Percentiles rank a stretch among this genome's conserved stretches.
These are phyloP conservation scores for Sinelater perroti DNA, from an alignment of 2,888 invertebrate species.

Conservation along the genomic window DNA sequence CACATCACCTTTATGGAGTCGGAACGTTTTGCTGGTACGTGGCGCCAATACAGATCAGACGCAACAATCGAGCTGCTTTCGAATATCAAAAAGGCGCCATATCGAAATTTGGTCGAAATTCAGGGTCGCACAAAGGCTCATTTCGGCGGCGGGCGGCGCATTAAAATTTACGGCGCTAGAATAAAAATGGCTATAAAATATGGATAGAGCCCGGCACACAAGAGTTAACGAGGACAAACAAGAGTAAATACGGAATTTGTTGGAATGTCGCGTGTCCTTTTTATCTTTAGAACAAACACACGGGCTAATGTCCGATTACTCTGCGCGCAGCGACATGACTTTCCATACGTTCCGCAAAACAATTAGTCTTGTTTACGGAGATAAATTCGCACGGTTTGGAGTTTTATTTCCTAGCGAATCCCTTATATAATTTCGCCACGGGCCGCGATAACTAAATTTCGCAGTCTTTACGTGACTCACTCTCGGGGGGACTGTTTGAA, in stretches of 20 bases:
- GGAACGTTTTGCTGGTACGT: constrained; percentile 28
- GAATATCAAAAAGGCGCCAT: constrained; percentile 19
- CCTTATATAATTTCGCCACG: constrained; percentile 7
- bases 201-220: constrained; percentile 31
- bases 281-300: constrained; percentile 31
- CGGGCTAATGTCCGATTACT: constrained; percentile 27
- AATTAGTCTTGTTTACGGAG: constrained; percentile 25
- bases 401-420: constrained; percentile 8
- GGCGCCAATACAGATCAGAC: constrained; percentile 24
- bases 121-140: constrained; percentile 4
- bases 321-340: constrained; percentile 27
- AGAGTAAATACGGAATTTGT: constrained; percentile 34
- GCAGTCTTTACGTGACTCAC: too few relatives aligned
- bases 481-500: too few relatives aligned
- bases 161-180: constrained; percentile 33
- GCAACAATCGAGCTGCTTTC: constrained; percentile 22
- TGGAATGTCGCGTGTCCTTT: constrained; percentile 32
- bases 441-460: constrained; percentile 1
- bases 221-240: constrained; percentile 34
- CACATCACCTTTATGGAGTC: constrained; percentile 32
- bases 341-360: constrained; percentile 28
- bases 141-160: background rate
- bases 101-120: constrained; percentile 3
- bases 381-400: constrained; percentile 22
- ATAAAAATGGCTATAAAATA: constrained; percentile 37